Evolutionary conservation across 2,888 invertebrate genomes (phyloP).

Genomic region (Stegana nigrithorax): DNA sequence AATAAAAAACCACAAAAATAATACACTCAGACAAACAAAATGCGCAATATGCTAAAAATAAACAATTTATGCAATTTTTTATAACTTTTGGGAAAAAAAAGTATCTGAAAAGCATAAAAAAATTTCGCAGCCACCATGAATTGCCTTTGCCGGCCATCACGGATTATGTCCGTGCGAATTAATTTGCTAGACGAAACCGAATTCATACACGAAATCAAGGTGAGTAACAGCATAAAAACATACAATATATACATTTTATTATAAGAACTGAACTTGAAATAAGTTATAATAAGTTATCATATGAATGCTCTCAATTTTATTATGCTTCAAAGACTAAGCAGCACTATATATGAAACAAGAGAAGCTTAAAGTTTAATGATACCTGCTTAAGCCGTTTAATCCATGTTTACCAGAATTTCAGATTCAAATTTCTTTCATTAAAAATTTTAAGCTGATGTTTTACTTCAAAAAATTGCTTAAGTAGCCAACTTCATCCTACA

Average conservation of each 20-base stretch:
- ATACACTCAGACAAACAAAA: slow-evolving; percentile 15
- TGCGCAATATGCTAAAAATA: neutral
- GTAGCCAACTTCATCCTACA: too few relatives aligned
- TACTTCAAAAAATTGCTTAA: too few relatives aligned
- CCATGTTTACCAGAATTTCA: too few relatives aligned
- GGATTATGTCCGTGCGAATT: slow-evolving; percentile 75
- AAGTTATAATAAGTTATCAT: too few relatives aligned
- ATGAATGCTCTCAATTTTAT: too few relatives aligned
- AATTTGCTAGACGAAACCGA: slow-evolving; percentile 91
- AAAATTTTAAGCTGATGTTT: too few relatives aligned
- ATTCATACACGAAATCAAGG: slow-evolving; percentile 89
- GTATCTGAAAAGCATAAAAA: slow-evolving; percentile 1
- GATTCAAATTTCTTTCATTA: too few relatives aligned
- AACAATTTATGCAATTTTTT: neutral
- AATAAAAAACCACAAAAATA: neutral
- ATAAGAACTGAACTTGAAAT: too few relatives aligned
- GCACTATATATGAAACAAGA: too few relatives aligned
- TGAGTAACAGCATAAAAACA: slow-evolving; percentile 68
- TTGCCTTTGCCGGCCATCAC: slow-evolving; percentile 68
- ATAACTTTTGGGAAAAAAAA: neutral
- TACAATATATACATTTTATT: neutral
- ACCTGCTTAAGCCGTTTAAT: too few relatives aligned
- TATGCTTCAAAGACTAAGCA: too few relatives aligned
- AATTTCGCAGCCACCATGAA: slow-evolving; percentile 54
- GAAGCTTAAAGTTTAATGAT: too few relatives aligned